phyloP scores from a whole-genome alignment of 2,113 vertebrate genomes.

The Psettodes erumei region DNA sequence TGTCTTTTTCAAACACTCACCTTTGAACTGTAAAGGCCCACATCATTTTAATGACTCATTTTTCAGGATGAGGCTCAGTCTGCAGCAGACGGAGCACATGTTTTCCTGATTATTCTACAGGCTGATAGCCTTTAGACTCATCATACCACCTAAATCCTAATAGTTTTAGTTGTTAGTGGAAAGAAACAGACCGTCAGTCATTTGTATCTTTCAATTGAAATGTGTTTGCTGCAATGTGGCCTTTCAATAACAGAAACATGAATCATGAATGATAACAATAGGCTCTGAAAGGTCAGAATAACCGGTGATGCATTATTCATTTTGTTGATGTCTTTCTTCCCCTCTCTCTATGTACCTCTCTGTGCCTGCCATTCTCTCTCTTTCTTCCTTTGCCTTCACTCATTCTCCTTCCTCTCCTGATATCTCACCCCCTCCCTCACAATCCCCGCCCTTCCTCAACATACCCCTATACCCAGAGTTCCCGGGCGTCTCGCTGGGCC shows the following conservation, averaged over 20 bases:
- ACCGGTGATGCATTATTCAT: slow-evolving; percentile 53
- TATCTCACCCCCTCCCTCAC: neutral
- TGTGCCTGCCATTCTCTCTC: neutral
- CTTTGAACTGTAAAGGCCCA: neutral
- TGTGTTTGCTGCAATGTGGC: slow-evolving; percentile 6
- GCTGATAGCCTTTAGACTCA: slow-evolving; percentile 21
- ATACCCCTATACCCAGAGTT: slow-evolving; percentile 81
- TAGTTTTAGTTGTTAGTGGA: neutral
- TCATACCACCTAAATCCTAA: neutral
- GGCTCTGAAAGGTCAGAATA: slow-evolving; percentile 49
- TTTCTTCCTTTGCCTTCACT: neutral
- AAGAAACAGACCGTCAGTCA: slow-evolving; percentile 8
- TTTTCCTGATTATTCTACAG: slow-evolving; percentile 10
- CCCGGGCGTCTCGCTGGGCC: slow-evolving; percentile 96
- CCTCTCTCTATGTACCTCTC: neutral
- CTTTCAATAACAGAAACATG: slow-evolving; percentile 6
- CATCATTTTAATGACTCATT: neutral
- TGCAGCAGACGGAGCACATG: neutral
- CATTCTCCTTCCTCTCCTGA: neutral
- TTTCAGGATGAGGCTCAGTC: neutral
- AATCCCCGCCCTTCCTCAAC: neutral
- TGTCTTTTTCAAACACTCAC: neutral
- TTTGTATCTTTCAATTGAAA: slow-evolving; percentile 32
- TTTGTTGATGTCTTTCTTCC: slow-evolving; percentile 4
- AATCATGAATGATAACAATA: slow-evolving; percentile 44